These are phyloP conservation scores for Gastracanthus pulcherrimus DNA, from an alignment of 2,888 invertebrate genomes.

Conservation along the genomic window DNA sequence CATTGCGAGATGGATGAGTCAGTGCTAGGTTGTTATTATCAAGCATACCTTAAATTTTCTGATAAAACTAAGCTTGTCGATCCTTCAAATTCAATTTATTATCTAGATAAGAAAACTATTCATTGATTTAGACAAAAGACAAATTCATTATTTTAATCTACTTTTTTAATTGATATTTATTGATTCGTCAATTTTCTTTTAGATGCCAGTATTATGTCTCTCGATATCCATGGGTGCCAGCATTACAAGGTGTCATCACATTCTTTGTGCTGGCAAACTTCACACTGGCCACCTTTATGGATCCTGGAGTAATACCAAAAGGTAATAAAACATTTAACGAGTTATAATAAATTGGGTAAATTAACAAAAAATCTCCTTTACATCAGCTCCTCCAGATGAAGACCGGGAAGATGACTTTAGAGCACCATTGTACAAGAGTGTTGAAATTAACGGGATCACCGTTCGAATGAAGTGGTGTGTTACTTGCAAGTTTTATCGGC, in stretches of 20 bases:
- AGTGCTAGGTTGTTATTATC: slow-evolving; percentile 41
- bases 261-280: slow-evolving; percentile 99
- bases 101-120: no score
- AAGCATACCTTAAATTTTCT: slow-evolving; percentile 43
- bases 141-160: slow-evolving; percentile 28
- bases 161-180: slow-evolving; percentile 11
- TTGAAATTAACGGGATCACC: slow-evolving; percentile 98
- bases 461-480: slow-evolving; percentile 99
- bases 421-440: slow-evolving; percentile 96
- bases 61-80: slow-evolving; percentile 43
- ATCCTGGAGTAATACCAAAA: slow-evolving; percentile 98
- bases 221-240: slow-evolving; percentile 92
- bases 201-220: slow-evolving; percentile 93
- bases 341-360: slow-evolving; percentile 3
- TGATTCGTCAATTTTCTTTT: slow-evolving; percentile 70
- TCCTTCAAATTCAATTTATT: no score
- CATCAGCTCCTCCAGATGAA: slow-evolving; percentile 95
- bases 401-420: slow-evolving; percentile 98
- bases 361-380: slow-evolving; percentile 38
- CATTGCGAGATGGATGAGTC: slow-evolving; percentile 48
- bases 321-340: slow-evolving; percentile 80
- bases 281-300: slow-evolving; percentile 99
- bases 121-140: no score
- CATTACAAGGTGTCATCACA: slow-evolving; percentile 95
- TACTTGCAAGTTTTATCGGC: slow-evolving; percentile 99